Conservation (phyloP, 2,797 vertebrate species). For the Hephaestus fuliginosus region DNA sequence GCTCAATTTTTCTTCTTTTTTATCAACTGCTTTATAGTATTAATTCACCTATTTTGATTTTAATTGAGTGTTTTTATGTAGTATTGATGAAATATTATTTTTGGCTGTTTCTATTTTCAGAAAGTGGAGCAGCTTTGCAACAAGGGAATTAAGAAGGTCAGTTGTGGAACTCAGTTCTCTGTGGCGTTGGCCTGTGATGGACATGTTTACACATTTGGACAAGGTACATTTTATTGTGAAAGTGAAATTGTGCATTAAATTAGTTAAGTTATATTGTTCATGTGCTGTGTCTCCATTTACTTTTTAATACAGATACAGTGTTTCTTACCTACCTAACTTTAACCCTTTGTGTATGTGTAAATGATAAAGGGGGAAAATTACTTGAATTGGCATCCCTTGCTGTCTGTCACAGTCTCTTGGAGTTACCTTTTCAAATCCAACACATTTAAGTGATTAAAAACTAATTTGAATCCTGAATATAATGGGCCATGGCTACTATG, state of each 20-base stretch:
- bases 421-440: not conserved
- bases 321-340: not conserved
- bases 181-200: conserved; percentile 86
- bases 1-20: not conserved
- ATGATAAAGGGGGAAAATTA: not conserved
- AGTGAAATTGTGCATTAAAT: not conserved
- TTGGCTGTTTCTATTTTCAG: conserved; percentile 67
- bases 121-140: conserved; percentile 89
- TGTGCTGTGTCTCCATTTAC: not conserved
- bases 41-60: not conserved
- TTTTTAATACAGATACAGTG: not conserved
- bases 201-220: conserved; percentile 88
- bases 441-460: not conserved
- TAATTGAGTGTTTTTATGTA: not conserved
- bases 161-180: conserved; percentile 89
- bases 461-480: not conserved
- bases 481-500: too few relatives aligned
- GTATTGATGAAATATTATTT: conserved; percentile 15
- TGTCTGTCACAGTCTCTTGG: not conserved
- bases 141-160: conserved; percentile 87
- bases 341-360: not conserved
- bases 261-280: not conserved
- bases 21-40: not conserved
- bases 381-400: not conserved
- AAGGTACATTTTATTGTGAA: conserved; percentile 78